Percentiles rank a stretch among this genome's conserved stretches.
Conservation (phyloP, 64 coral and sea anemone genomes). For the Stichodactyla helianthus region DNA sequence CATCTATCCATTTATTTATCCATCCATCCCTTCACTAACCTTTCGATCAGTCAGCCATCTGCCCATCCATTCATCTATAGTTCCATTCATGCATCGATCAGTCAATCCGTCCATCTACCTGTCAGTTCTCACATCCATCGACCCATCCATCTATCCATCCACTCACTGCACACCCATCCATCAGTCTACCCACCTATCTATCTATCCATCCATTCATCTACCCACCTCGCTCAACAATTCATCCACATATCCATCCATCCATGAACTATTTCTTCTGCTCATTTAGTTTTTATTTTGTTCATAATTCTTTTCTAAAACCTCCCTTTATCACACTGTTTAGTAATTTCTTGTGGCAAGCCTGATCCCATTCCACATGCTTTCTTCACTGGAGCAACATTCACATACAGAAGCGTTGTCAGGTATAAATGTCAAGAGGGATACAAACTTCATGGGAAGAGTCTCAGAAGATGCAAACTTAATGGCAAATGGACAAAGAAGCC, state of each 20-base stretch:
- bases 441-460: neutral
- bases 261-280: neutral
- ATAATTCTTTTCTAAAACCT: no score
- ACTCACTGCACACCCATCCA: neutral
- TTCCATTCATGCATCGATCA: neutral
- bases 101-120: neutral
- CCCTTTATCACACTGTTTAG: neutral
- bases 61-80: no score
- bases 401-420: neutral
- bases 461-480: constrained; percentile 36
- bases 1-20: neutral
- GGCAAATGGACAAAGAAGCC: constrained; percentile 64
- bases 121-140: neutral
- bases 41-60: neutral
- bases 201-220: neutral
- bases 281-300: neutral
- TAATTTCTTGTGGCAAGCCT: constrained; percentile 36
- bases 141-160: neutral
- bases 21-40: neutral
- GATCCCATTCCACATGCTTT: constrained; percentile 10
- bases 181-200: neutral
- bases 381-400: neutral
- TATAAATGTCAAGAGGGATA: constrained; percentile 73
- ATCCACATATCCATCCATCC: neutral
- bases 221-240: neutral